These are phyloP conservation scores for Ivindomyrus marchei DNA, from an alignment of 2,113 vertebrate genomes.

Conservation along the genomic window DNA sequence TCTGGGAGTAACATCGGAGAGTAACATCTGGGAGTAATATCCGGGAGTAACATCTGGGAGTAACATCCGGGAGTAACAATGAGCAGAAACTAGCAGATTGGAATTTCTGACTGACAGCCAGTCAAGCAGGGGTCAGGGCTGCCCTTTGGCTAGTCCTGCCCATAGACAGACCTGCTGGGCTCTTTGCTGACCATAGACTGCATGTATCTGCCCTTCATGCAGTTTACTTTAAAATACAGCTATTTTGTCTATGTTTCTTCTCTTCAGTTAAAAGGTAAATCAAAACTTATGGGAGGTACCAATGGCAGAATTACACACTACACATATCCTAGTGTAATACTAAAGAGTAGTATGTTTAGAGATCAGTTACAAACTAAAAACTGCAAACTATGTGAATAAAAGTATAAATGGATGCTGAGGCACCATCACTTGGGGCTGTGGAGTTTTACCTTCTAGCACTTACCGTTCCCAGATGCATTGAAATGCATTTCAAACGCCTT, in stretches of 20 bases:
- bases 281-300: background rate
- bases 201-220: background rate
- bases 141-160: background rate
- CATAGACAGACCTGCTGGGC: background rate
- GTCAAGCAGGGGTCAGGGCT: background rate
- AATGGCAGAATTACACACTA: background rate
- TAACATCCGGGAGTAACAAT: background rate
- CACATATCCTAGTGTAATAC: background rate
- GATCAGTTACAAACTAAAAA: background rate
- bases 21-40: background rate
- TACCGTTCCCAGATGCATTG: constrained; percentile 76
- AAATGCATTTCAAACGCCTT: constrained; percentile 74
- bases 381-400: background rate
- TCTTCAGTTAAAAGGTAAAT: background rate
- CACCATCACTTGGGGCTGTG: background rate
- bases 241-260: background rate
- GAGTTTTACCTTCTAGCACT: constrained; percentile 42
- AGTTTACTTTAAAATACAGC: background rate
- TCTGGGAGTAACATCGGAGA: background rate
- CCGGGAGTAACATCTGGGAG: constrained; percentile 29
- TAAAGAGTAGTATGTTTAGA: background rate
- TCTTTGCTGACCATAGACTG: background rate
- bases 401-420: background rate
- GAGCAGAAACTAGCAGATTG: constrained; percentile 23
- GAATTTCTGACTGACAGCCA: constrained; percentile 81